Base-by-base conservation (phyloP, 2,888 invertebrate species). In the Callyntrura sp. region DNA sequence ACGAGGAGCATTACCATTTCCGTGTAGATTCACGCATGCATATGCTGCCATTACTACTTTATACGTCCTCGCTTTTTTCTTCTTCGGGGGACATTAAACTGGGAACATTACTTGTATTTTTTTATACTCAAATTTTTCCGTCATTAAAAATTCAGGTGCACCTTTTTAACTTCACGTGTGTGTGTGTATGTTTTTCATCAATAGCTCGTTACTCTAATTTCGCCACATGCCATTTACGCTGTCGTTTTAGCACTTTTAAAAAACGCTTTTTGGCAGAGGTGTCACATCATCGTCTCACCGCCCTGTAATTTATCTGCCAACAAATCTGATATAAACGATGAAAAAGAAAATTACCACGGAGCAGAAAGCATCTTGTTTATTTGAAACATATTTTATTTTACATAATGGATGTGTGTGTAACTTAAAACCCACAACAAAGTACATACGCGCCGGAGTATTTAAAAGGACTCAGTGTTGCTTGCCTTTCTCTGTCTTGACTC, bases 221-320 rank as follows among this genome's bases (percentile, higher is more conserved):
- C 62, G 9, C 14, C 14, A 8, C 20, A 17, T 68, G 14, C 14
- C 28, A 68, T 68, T 43, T 43, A 43, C 17, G 17, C n/a, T 43
- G 35, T 43, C 68, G 17, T 35, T n/a, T 68, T 8, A 43, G 9
- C 17, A 68, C 17, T 68, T 43, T 68, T n/a, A 14, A 51, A 51
- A 35, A 35, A 35, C 35, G 35, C 28, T 12, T 14, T 25, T 35
- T 65, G 28, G 35, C 65, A 28, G 28, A 25, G 14, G 70, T 70
- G 70, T 70, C 35, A 70, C n/a, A 68, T 28, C 28, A 68, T n/a
- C 28, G 12, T 28, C 2, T 51, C n/a, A 51, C 20, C 35, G 11
- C n/a, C 43, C 68, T 48, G 20, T 73, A 45, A 48, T 73, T 48
- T 20, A 68, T 68, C 20, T 48, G 48, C 48, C 73, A 73, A 23